Evolutionary conservation across 2,113 vertebrate species (phyloP).

Genomic region (Nothocercus julius): DNA sequence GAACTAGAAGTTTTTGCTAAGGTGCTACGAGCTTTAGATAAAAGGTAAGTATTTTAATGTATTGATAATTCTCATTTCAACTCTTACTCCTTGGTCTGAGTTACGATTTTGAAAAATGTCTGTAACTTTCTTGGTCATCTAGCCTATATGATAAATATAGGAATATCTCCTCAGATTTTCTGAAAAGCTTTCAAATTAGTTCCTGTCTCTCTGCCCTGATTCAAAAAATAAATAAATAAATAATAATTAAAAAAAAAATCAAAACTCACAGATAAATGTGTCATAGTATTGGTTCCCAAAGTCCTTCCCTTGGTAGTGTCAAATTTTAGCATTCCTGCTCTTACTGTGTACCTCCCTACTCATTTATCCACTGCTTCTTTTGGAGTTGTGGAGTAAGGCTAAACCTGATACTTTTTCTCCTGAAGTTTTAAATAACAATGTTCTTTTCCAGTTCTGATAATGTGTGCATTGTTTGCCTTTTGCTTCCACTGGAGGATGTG

Average conservation of each 20-base stretch:
- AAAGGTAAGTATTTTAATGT: slow-evolving; percentile 83
- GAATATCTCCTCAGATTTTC: neutral
- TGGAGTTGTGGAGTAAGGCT: neutral
- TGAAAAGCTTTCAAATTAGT: neutral
- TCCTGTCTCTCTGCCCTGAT: neutral
- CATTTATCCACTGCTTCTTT: accelerated
- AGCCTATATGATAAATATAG: neutral
- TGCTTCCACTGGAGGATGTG: neutral
- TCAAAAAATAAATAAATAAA: neutral
- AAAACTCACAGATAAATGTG: neutral
- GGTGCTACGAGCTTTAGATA: slow-evolving; percentile 96
- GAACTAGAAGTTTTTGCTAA: slow-evolving; percentile 99
- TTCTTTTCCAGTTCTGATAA: neutral
- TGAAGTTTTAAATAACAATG: neutral
- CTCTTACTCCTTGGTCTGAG: neutral
- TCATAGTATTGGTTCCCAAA: neutral
- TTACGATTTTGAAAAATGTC: neutral
- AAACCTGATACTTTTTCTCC: neutral
- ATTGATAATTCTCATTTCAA: neutral
- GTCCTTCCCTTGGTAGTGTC: neutral
- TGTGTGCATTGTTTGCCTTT: neutral
- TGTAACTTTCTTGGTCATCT: neutral
- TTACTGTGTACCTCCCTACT: neutral
- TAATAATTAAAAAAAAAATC: neutral
- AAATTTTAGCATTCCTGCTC: neutral